Conservation (phyloP, 2,797 vertebrate species). For the Acestrorhynchus altus region DNA sequence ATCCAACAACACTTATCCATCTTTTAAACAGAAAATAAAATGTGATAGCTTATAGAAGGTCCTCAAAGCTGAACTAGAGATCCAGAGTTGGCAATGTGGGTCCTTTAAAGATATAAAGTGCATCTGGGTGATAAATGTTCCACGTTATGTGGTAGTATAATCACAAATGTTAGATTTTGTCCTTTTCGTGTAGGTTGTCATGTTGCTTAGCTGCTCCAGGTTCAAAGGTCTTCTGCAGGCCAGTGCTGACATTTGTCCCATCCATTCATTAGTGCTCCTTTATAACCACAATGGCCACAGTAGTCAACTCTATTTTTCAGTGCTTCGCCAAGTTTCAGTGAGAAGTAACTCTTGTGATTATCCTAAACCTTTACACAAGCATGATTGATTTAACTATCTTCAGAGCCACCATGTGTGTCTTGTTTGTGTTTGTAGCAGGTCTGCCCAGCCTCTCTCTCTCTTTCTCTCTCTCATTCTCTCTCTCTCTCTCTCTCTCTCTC, state of each 20-base stretch:
- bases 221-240: conserved; percentile 2
- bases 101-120: too few relatives aligned
- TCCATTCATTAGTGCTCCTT: conserved; percentile 55
- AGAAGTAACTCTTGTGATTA: conserved; percentile 74
- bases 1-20: too few relatives aligned
- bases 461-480: conserved; percentile 10
- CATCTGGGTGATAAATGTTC: background rate
- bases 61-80: too few relatives aligned
- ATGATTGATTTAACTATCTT: conserved; percentile 75
- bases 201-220: background rate
- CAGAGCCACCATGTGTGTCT: conserved; percentile 67
- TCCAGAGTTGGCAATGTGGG: too few relatives aligned
- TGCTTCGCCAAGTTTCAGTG: conserved; percentile 58
- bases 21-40: too few relatives aligned
- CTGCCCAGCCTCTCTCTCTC: background rate
- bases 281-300: conserved; percentile 46
- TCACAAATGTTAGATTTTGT: background rate
- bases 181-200: background rate
- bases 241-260: conserved; percentile 32
- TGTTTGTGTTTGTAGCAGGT: conserved; percentile 73
- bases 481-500: background rate
- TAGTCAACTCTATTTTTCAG: conserved; percentile 60
- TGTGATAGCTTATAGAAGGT: too few relatives aligned
- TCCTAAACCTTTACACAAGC: conserved; percentile 70
- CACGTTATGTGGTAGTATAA: too few relatives aligned